Evolutionary conservation across 2,113 vertebrate genomes (phyloP), one percentile per base, ranked within the genome.

Genomic region (Dunckerocampus dactyliophorus): DNA sequence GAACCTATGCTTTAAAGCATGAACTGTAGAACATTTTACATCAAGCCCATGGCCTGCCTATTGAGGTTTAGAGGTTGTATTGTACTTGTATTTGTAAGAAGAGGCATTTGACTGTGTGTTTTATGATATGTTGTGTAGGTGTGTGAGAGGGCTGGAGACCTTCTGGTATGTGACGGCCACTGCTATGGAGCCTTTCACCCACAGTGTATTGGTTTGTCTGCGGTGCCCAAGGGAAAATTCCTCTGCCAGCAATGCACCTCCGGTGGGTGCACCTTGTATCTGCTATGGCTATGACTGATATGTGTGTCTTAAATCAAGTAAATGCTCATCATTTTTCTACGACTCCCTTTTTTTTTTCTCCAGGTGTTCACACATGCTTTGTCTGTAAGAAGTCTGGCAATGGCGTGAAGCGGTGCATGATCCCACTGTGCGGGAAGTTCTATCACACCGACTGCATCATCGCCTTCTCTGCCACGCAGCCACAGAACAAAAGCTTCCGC

Each of bases 121-220:
- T 59, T 14, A 47, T 9, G 58, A 8, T 70, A 48, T 7, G 3
- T 55, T 70, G 28, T 69, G 39, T 72, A 99, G 97, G 92, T 97
- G 74, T 99, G 97, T 51, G 96, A 99, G 89, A 94, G 93, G 80
- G 88, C 94, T 0, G 97, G 97, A 60, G 95, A 99, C 47, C 82
- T 99, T 79, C 74, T 98, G 69, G 84, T 95, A 54, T 99, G 97
- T 86, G 96, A 99, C 53, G 93, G 95, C 0, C 96, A 97, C 80
- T 99, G 97, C 88, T 99, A 94, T 64, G 96, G 95, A 74, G 95
- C 96, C 72, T 99, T 97, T 86, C 97, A 99, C 77, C 88, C 92
- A 65, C 90, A 94, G 87, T 99, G 97, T 88, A 93, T 99, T 58
- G 93, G 95, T 75, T 88, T 98, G 65, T 92, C 91, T 0, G 91